Evolutionary conservation across 2,113 vertebrate species (phyloP).

Genomic region (Oryzias woworae): DNA sequence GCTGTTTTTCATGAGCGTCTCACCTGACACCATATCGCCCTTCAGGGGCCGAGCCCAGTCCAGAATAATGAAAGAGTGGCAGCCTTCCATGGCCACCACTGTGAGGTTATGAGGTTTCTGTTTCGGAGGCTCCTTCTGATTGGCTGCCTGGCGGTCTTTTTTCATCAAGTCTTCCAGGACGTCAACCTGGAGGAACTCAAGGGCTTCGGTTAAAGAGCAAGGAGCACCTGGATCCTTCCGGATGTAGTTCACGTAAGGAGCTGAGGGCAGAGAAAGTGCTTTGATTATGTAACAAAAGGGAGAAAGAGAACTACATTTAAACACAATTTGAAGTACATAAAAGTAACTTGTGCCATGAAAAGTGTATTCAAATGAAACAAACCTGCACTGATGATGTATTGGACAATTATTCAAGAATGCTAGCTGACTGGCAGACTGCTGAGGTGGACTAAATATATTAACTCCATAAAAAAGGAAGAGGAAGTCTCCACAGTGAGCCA

Average conservation of each 20-base stretch:
- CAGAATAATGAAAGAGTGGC: slow-evolving; percentile 96
- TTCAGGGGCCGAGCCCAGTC: slow-evolving; percentile 89
- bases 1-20: slow-evolving; percentile 8
- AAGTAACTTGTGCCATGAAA: slow-evolving; percentile 3
- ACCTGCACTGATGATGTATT: slow-evolving; percentile 7
- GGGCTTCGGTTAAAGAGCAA: slow-evolving; percentile 93
- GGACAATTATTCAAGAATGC: slow-evolving; percentile 38
- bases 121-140: slow-evolving; percentile 77
- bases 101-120: slow-evolving; percentile 91
- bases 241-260: slow-evolving; percentile 95
- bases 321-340: slow-evolving; percentile 2
- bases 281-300: not conserved
- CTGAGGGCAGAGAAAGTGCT: slow-evolving; percentile 62
- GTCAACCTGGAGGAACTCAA: slow-evolving; percentile 96
- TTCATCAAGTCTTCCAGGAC: slow-evolving; percentile 86
- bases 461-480: slow-evolving; percentile 61
- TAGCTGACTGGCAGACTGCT: slow-evolving; percentile 35
- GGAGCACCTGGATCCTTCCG: slow-evolving; percentile 89
- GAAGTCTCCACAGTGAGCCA: slow-evolving; percentile 53
- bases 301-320: not conserved
- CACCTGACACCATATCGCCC: slow-evolving; percentile 94
- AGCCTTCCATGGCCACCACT: slow-evolving; percentile 94
- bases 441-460: slow-evolving; percentile 49
- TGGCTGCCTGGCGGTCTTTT: slow-evolving; percentile 73
- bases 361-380: slow-evolving; percentile 19